Base-by-base conservation (phyloP, 2,113 vertebrate genomes). In the Tamias sibiricus region DNA sequence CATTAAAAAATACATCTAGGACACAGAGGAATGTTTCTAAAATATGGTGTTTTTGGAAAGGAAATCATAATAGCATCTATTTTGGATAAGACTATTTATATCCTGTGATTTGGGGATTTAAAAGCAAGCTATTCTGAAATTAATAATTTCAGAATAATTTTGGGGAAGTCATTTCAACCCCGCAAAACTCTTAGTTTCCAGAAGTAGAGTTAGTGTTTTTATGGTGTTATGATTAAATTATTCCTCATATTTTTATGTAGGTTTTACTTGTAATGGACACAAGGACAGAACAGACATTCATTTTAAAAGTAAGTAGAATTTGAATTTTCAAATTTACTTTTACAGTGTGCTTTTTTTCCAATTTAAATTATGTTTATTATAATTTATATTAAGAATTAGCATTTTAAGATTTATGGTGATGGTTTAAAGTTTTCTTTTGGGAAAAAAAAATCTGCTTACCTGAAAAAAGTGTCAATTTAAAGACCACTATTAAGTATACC, bases 261-360 rank as follows among this genome's bases (percentile, higher is more conserved):
- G 99, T 99, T 98, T 99, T 99, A 97, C 98, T 99, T 98, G 99
- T 99, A 97, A 99, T 99, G 99, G 99, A 99, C 98, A 99, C 99
- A 97, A 99, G 99, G 98, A 99, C 99, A 66, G 99, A 99, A 76
- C 99, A 99, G 98, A 99, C 99, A n/a, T 99, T 99, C 96, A 99
- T 99, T 98, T 98, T 99, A 91, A 99, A 99, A 98, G 99, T 99
- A 98, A 99, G 99, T 99, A 90, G 66, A 97, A 88, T 95, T 32
- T 96, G 64, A 92, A 72, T 80, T 94, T 86, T 91, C 75, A 85
- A 79, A 72, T 76, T 93, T 90, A 35, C 24, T 54, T 93, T 96
- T 16, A 91, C n/a, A n/a, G n/a, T n/a, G n/a, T n/a, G n/a, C n/a
- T n/a, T n/a, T n/a, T n/a, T 59, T 57, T 90, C 86, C 44, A 92